Evolutionary conservation across 1,140 invertebrate species (phyloP).

Genomic region (Scaptomyza montana): DNA sequence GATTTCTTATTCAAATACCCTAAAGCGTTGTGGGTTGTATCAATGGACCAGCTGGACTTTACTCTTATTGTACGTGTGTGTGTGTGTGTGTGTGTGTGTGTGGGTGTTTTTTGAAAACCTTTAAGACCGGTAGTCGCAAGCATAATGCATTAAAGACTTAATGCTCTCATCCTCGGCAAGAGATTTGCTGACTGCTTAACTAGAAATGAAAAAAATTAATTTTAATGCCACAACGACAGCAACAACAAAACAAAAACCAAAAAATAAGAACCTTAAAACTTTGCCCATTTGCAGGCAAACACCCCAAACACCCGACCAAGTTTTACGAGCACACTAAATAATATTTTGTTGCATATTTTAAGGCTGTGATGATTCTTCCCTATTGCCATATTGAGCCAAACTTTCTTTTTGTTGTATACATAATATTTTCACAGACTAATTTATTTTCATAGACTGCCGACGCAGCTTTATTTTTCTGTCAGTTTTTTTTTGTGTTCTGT

Average conservation of each 20-base stretch:
- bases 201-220: conserved; percentile 43
- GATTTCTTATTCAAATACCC: conserved; percentile 64
- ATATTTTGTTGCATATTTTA: conserved; percentile 74
- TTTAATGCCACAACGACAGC: conserved; percentile 26
- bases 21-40: conserved; percentile 39
- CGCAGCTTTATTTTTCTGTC: conserved; percentile 13
- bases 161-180: too few relatives aligned
- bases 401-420: conserved; percentile 22
- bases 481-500: conserved; percentile 3
- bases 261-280: conserved; percentile 44
- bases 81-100: conserved; percentile 10
- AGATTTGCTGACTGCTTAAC: conserved; percentile 10
- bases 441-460: conserved; percentile 49
- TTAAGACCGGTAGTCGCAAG: conserved; percentile 46
- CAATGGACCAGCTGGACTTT: conserved; percentile 20
- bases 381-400: conserved; percentile 33
- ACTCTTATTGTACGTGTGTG: not conserved
- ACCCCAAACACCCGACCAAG: conserved; percentile 28
- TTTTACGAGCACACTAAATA: conserved; percentile 73
- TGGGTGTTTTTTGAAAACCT: conserved; percentile 6
- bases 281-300: conserved; percentile 57
- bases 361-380: conserved; percentile 15
- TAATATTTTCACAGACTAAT: too few relatives aligned
- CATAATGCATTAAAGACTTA: conserved; percentile 36
- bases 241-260: conserved; percentile 10